Base-by-base conservation (phyloP, 2,797 vertebrate species). In the Brotula barbata region DNA sequence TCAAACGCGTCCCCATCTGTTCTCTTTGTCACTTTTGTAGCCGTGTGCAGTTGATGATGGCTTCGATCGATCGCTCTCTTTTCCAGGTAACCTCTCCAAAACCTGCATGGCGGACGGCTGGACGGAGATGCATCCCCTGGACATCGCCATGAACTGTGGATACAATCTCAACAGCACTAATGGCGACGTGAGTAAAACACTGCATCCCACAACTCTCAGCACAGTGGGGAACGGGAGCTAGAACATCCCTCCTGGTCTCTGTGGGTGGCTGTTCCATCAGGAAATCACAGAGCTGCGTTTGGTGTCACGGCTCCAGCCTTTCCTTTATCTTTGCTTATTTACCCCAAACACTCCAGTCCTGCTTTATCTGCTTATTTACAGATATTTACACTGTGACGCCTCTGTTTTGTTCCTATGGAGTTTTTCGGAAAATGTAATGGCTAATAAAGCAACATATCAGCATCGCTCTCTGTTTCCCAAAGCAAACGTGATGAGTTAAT, bases 1-100 rank as follows among this genome's bases (percentile, higher is more conserved):
- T n/a, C n/a, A n/a, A n/a, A n/a, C n/a, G n/a, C n/a, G n/a, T n/a
- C n/a, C n/a, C n/a, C n/a, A n/a, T n/a, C n/a, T n/a, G n/a, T n/a
- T n/a, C n/a, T n/a, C n/a, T n/a, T n/a, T 28, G 25, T 8, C 4
- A 8, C 25, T 28, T 28, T 8, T 5, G 8, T 11, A 11, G 7
- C 43, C 42, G 25, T 28, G 8, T 28, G 4, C 4, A 28, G 4
- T 28, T 4, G 4, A 28, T 28, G 4, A 28, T 63, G 65, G 7
- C 33, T 44, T 10, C 83, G 56, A 80, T 63, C 52, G 66, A 36
- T 75, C 25, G 4, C 20, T 69, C 19, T 70, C 33, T 25, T 64
- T 40, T 48, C 3, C 73, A 98, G 96, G 93, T 46, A 97, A 96
- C 1, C 92, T 98, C 77, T 95, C 92, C 61, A 95, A 95, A 77